A percentile compares a stretch with the other conserved stretches of the same genome.
These are phyloP conservation scores for Elaeidobius kamerunicus DNA, from an alignment of 2,888 invertebrate species.

Conservation along the genomic window DNA sequence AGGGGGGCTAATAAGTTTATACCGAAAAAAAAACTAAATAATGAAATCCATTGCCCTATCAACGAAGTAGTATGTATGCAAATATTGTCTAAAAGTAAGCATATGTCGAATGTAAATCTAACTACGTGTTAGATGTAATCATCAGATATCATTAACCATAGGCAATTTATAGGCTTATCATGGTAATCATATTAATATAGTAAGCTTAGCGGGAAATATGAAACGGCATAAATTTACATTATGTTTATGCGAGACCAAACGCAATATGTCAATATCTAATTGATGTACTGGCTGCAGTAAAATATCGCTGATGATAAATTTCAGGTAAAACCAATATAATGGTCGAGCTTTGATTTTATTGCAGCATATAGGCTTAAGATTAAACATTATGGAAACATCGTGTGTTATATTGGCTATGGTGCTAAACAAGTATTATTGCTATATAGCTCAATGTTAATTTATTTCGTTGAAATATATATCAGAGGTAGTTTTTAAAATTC, in stretches of 20 bases:
- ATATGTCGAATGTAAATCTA: neutral
- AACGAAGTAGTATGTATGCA: no score
- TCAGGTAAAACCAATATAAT: slow-evolving; percentile 33
- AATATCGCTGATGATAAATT: slow-evolving; percentile 33
- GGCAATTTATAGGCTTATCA: slow-evolving; percentile 23
- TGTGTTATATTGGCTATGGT: no score
- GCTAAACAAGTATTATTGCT: no score
- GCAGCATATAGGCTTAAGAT: neutral
- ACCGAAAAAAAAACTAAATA: no score
- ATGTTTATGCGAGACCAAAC: slow-evolving; percentile 40
- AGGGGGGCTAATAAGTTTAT: no score
- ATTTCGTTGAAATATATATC: no score
- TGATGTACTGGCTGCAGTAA: slow-evolving; percentile 36
- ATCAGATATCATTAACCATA: neutral
- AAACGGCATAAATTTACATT: slow-evolving; percentile 40
- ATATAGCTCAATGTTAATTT: no score
- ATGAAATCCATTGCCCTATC: no score
- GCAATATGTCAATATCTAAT: slow-evolving; percentile 43
- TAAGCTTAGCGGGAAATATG: slow-evolving; percentile 35
- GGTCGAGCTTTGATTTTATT: slow-evolving; percentile 27
- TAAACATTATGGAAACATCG: no score
- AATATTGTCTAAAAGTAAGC: no score
- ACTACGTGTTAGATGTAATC: slow-evolving; percentile 3
- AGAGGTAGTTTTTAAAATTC: no score
- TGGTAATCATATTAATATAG: slow-evolving; percentile 36